Conservation (phyloP, 2,113 vertebrate genomes). For the Ctenodactylus gundi region DNA sequence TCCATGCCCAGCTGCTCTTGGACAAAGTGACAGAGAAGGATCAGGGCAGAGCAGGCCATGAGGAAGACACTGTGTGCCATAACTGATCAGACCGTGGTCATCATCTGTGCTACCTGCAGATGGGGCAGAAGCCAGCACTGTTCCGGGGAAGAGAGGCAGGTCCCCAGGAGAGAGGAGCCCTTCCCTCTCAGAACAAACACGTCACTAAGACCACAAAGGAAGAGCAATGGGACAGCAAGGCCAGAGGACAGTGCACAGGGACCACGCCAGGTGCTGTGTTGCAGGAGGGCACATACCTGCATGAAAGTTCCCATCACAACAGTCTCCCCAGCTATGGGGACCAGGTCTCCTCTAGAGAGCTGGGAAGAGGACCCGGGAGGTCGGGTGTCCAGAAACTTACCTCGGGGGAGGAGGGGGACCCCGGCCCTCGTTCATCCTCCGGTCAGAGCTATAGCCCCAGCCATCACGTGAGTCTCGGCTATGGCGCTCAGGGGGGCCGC, state of each 20-base stretch:
- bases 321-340: no score
- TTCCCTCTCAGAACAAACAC: background rate
- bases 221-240: no score
- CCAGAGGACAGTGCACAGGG: no score
- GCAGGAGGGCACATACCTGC: no score
- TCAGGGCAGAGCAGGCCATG: background rate
- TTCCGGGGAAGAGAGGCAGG: background rate
- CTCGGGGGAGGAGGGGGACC: conserved; percentile 79
- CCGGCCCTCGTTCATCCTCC: conserved; percentile 85
- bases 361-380: no score
- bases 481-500: conserved; percentile 86
- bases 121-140: no score
- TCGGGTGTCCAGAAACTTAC: conserved; percentile 72
- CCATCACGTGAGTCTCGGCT: conserved; percentile 87
- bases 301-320: no score
- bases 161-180: background rate
- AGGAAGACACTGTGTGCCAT: background rate
- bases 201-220: background rate
- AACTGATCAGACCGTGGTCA: no score
- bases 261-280: background rate
- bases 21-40: no score
- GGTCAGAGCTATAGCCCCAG: conserved; percentile 91
- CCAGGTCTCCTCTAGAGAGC: no score
- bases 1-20: background rate
- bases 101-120: background rate